Evolutionary conservation across 2,888 invertebrate genomes (phyloP).

Genomic region (Molorchus minor): DNA sequence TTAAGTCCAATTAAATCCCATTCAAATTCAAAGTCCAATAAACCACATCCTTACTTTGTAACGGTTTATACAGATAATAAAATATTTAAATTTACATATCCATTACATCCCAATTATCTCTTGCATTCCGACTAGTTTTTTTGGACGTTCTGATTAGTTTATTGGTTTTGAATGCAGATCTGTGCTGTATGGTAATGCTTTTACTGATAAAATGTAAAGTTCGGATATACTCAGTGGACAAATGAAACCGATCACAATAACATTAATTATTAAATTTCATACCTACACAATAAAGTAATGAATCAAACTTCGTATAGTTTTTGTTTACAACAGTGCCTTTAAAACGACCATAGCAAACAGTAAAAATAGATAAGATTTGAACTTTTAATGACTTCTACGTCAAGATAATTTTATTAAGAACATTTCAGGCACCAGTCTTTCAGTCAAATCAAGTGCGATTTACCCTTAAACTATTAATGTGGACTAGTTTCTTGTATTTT

Average conservation of each 20-base stretch:
- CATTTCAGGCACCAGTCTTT: constrained; percentile 33
- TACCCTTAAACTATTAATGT: constrained; percentile 3
- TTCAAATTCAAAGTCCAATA: constrained; percentile 21
- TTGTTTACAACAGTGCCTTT: constrained; percentile 40
- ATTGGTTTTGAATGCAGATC: too few relatives aligned
- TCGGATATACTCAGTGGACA: too few relatives aligned
- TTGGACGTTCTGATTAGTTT: too few relatives aligned
- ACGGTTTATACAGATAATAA: constrained; percentile 21
- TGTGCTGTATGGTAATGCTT: too few relatives aligned
- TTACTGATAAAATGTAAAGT: too few relatives aligned
- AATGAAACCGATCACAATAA: too few relatives aligned
- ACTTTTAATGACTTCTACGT: constrained; percentile 30
- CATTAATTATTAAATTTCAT: too few relatives aligned
- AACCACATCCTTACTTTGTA: constrained; percentile 2
- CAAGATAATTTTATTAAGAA: constrained; percentile 36
- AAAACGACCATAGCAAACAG: constrained; percentile 36
- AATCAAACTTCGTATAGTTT: too few relatives aligned
- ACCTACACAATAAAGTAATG: too few relatives aligned
- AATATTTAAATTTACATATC: constrained; percentile 20
- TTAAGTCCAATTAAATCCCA: constrained; percentile 14
- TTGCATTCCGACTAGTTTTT: neutral
- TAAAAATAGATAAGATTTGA: constrained; percentile 42
- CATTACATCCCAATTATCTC: constrained; percentile 15
- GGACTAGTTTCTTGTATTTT: neutral
- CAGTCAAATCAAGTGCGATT: constrained; percentile 36